Base-by-base conservation (phyloP, 2,888 invertebrate genomes). In the Molorchus minor region DNA sequence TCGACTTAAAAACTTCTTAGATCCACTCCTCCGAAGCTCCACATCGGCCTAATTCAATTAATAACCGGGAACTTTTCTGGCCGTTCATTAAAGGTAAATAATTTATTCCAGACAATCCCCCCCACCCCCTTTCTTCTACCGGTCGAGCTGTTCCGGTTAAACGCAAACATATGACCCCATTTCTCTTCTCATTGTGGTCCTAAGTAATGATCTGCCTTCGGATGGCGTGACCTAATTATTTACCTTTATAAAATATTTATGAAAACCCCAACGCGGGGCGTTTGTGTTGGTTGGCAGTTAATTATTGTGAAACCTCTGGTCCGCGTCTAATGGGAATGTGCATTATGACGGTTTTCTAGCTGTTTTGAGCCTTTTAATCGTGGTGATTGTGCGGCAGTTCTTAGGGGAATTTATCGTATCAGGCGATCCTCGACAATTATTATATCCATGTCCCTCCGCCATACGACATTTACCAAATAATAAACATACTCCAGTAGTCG, bases 241-340 rank as follows among this genome's bases (percentile, higher is more conserved):
- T 55, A 55, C 55, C 55, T 46, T 46, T 55, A 55, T 55, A 46
- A 55, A 55, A 55, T 55, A 55, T 55, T 55, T 55, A 55, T 55
- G 46, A 40, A 55, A 38, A 38, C 36, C 55, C 12, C 12, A 15
- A 15, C 19, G 17, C 20, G 29, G 20, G 12, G 36, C 46, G 19
- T 45, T 45, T 55, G 44, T 45, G 43, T 46, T 8, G 36, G 55
- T 12, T 46, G 29, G 45, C 45, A 45, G 17, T 36, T 33, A 30
- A 45, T 33, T 45, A 30, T 16, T 33, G 35, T n/a, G 12, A 5
- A 35, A 15, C n/a, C 7, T n/a, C n/a, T n/a, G n/a, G n/a, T n/a
- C n/a, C n/a, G n/a, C n/a, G n/a, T n/a, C n/a, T n/a, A n/a, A n/a
- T n/a, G n/a, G n/a, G n/a, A n/a, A n/a, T n/a, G n/a, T n/a, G n/a